Conservation (phyloP, 1,140 invertebrate genomes). For the Platyscapa corneri region DNA sequence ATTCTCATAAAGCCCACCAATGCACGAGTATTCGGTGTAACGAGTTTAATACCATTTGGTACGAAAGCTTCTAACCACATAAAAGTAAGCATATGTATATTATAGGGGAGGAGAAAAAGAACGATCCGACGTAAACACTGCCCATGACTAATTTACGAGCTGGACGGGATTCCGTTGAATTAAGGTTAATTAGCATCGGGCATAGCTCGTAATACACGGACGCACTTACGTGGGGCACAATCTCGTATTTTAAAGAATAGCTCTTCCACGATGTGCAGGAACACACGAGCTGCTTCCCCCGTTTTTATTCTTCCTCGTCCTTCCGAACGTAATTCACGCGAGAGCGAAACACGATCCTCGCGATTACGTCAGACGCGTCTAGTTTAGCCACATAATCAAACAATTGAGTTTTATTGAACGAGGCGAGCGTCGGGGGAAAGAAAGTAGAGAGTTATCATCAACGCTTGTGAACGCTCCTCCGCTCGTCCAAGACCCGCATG, state of each 20-base stretch:
- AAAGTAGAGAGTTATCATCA: background rate
- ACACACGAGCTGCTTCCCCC: background rate
- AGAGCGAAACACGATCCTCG: conserved; percentile 4
- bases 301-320: background rate
- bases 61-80: background rate
- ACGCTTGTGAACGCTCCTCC: background rate
- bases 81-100: background rate
- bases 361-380: conserved; percentile 27
- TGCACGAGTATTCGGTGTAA: background rate
- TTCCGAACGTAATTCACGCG: conserved; percentile 3
- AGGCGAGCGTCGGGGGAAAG: background rate
- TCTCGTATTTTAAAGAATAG: background rate
- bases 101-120: background rate
- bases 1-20: background rate
- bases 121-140: background rate
- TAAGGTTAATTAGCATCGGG: conserved; percentile 27
- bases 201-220: background rate
- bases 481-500: background rate
- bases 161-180: conserved; percentile 14
- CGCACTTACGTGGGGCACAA: background rate
- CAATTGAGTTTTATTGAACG: conserved; percentile 29
- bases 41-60: background rate
- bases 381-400: conserved; percentile 33
- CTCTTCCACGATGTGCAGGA: background rate
- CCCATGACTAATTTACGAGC: conserved; percentile 18